Evolutionary conservation across 2,888 invertebrate species (phyloP).

Genomic region (Petrolisthes manimaculis): DNA sequence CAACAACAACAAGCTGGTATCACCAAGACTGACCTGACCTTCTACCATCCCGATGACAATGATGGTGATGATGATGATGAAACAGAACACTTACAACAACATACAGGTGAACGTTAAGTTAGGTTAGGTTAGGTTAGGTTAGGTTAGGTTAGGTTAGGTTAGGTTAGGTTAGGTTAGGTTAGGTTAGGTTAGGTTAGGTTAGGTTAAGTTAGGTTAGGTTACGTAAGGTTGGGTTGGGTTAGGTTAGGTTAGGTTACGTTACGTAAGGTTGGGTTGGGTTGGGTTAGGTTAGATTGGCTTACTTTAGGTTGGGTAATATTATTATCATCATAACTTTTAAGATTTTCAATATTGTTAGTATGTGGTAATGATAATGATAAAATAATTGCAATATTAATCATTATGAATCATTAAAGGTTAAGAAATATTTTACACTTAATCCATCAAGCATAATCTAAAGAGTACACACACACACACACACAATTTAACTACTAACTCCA

Average conservation of each 20-base stretch:
- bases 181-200: not conserved
- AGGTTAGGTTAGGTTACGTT: conserved; percentile 4
- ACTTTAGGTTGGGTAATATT: not conserved
- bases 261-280: not conserved
- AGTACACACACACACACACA: too few relatives aligned
- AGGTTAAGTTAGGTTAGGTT: not conserved
- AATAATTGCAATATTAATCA: too few relatives aligned
- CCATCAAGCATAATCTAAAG: too few relatives aligned
- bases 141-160: not conserved
- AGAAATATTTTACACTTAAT: too few relatives aligned
- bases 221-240: not conserved
- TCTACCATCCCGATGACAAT: not conserved
- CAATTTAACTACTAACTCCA: too few relatives aligned
- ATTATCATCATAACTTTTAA: too few relatives aligned
- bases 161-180: not conserved
- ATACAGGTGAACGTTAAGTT: not conserved
- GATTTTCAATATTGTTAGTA: too few relatives aligned
- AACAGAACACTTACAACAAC: not conserved
- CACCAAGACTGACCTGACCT: too few relatives aligned
- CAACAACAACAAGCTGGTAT: too few relatives aligned
- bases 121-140: not conserved
- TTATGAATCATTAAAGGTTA: too few relatives aligned
- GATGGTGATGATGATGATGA: not conserved
- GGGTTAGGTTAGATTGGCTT: conserved; percentile 4
- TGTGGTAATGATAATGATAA: too few relatives aligned